Percentiles rank a stretch among this genome's conserved stretches.
Conservation (phyloP, 1,140 invertebrate species). For the Ceratina calcarata region DNA sequence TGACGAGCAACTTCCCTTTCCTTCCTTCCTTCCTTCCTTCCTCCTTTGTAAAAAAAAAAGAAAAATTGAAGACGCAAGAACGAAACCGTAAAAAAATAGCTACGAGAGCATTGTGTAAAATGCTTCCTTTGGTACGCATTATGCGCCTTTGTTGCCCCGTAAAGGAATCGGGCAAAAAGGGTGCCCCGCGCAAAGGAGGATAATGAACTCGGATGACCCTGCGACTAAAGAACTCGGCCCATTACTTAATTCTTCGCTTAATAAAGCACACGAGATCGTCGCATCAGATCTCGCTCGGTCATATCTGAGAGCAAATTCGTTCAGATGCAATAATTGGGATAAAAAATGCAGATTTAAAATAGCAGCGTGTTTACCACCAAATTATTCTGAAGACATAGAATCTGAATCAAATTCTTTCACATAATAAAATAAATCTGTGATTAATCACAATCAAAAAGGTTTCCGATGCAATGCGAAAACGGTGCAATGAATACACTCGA, state of each 20-base stretch:
- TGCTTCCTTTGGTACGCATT: slow-evolving; percentile 30
- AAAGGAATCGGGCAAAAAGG: background rate
- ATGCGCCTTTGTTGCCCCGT: background rate
- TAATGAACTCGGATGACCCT: slow-evolving; percentile 14
- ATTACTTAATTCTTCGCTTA: background rate
- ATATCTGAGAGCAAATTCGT: too few species aligned
- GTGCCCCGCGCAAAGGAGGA: background rate
- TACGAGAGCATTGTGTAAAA: slow-evolving; percentile 14
- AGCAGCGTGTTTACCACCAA: too few species aligned
- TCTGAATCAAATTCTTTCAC: too few species aligned
- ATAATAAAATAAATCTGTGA: too few species aligned
- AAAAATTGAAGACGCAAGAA: slow-evolving; percentile 20
- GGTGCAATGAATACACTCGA: too few species aligned
- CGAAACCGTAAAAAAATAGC: slow-evolving; percentile 1
- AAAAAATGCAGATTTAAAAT: too few species aligned
- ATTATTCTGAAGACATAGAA: too few species aligned
- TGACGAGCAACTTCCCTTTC: slow-evolving; percentile 9
- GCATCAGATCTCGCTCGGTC: too few species aligned
- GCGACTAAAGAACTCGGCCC: background rate
- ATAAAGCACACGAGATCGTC: background rate
- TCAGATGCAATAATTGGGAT: too few species aligned
- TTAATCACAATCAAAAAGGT: too few species aligned
- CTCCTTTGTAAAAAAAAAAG: background rate
- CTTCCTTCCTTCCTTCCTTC: background rate
- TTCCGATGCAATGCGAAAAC: too few species aligned